Evolutionary conservation across 2,888 invertebrate genomes (phyloP).

Genomic region (Limnephilus lunatus): DNA sequence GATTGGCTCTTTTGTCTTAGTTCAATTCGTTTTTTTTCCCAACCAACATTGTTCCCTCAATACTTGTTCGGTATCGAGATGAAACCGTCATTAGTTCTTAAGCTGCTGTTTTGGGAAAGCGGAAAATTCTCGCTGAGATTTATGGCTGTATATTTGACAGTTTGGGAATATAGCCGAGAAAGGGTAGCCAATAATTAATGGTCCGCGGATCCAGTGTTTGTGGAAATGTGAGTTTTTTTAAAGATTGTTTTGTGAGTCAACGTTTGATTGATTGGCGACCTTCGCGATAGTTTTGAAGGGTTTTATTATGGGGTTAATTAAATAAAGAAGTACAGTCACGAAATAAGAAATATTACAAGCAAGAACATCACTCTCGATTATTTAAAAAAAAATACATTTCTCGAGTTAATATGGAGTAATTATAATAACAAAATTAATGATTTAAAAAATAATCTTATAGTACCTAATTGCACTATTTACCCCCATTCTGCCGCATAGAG

Average conservation of each 20-base stretch:
- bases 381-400: too few species aligned
- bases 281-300: background rate
- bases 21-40: background rate
- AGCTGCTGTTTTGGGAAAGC: background rate
- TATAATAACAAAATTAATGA: too few species aligned
- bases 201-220: background rate
- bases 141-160: constrained; percentile 47
- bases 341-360: background rate
- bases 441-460: too few species aligned
- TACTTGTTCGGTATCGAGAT: constrained; percentile 20
- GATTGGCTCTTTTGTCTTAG: background rate
- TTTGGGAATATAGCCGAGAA: constrained; percentile 17
- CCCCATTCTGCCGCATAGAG: too few species aligned
- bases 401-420: too few species aligned
- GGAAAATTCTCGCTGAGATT: constrained; percentile 29
- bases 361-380: background rate
- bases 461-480: too few species aligned
- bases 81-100: constrained; percentile 35
- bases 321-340: background rate
- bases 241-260: background rate
- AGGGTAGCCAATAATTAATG: constrained; percentile 31
- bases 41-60: background rate
- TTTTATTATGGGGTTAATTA: background rate
- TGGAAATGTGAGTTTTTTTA: background rate
- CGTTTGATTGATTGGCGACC: background rate